Evolutionary conservation across 2,888 invertebrate species (phyloP), one percentile per base, ranked within the genome.

Genomic region (Scotopteryx bipunctaria): DNA sequence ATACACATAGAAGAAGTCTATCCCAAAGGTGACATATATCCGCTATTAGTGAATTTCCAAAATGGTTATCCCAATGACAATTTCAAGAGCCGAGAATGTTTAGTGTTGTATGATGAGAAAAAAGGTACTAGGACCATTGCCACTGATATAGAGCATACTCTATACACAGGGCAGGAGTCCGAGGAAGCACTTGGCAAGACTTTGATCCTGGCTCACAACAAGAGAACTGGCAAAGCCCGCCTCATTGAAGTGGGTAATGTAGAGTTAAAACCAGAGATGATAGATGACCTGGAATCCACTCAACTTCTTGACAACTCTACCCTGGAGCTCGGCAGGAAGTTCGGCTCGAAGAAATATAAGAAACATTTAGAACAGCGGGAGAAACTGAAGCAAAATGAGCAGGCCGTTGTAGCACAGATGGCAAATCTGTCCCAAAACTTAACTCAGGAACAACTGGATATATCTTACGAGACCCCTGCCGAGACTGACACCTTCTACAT

Each of bases 331-430:
- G 92, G 92, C 36, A 92, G 92, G 63, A 90, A 93, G 58, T 94
- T 94, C 66, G 94, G 94, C 1, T 94, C 94, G 0, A 94, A 94
- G 58, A 92, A 87, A 65, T 83, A 84, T 0, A 93, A 92, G 67
- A 76, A 93, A 59, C 76, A 77, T 37, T 91, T 92, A 52, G 93
- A 94, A 61, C 93, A 93, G n/a, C 74, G 71, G 0, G 93, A 93
- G 66, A 91, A 90, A 67, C 69, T 93, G 40, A 92, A 92, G 68
- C 77, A 93, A 0, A 92, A 93, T 55, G 83, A 92, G 0, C 84
- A 92, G 9, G 87, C 91, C 0, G 91, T 93, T 0, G 91, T 91
- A 0, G 91, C 92, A 21, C 91, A 93, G 52, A 83, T 94, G 71
- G 89, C 92, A 57, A 81, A 91, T 56, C 90, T 92, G 0, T 92